A percentile compares a stretch with the other conserved stretches of the same genome.
These are phyloP conservation scores for Temnothorax rugatulus DNA, from an alignment of 2,888 invertebrate genomes.

Conservation along the genomic window DNA sequence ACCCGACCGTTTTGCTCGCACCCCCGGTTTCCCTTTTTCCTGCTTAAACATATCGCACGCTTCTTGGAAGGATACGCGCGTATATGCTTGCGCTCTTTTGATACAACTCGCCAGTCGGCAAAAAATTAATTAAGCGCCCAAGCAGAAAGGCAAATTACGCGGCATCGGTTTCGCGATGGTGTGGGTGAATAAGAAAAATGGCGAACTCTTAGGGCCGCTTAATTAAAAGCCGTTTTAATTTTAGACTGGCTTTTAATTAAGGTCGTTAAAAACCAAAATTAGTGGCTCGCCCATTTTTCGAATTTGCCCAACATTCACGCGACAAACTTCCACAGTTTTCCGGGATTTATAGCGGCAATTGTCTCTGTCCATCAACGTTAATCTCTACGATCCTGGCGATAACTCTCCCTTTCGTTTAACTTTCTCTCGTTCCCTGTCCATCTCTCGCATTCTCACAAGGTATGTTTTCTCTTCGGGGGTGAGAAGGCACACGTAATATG, in stretches of 20 bases:
- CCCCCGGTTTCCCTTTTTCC: not conserved
- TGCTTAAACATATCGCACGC: not conserved
- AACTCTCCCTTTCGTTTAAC: slow-evolving; percentile 49
- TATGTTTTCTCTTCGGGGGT: not conserved
- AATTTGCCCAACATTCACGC: slow-evolving; percentile 20
- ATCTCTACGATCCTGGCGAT: slow-evolving; percentile 39
- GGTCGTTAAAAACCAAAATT: slow-evolving; percentile 41
- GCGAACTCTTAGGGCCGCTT: not conserved
- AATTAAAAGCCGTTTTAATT: slow-evolving; percentile 51
- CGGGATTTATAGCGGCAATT: slow-evolving; percentile 31
- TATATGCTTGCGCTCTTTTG: slow-evolving; percentile 6
- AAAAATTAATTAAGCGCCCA: slow-evolving; percentile 51
- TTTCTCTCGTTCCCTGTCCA: slow-evolving; percentile 24
- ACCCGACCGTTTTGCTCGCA: not conserved
- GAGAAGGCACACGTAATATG: not conserved
- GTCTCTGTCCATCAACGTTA: slow-evolving; percentile 44
- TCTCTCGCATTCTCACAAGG: not conserved
- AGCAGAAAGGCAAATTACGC: slow-evolving; percentile 23
- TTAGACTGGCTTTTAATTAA: slow-evolving; percentile 39
- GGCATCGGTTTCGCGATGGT: slow-evolving; percentile 33
- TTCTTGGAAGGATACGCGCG: slow-evolving; percentile 1
- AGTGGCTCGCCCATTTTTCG: not conserved
- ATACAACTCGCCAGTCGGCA: slow-evolving; percentile 12
- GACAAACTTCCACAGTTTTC: not conserved
- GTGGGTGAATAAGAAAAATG: slow-evolving; percentile 34